Conservation (phyloP, 1,140 invertebrate genomes). For the Aphaenogaster rudis region DNA sequence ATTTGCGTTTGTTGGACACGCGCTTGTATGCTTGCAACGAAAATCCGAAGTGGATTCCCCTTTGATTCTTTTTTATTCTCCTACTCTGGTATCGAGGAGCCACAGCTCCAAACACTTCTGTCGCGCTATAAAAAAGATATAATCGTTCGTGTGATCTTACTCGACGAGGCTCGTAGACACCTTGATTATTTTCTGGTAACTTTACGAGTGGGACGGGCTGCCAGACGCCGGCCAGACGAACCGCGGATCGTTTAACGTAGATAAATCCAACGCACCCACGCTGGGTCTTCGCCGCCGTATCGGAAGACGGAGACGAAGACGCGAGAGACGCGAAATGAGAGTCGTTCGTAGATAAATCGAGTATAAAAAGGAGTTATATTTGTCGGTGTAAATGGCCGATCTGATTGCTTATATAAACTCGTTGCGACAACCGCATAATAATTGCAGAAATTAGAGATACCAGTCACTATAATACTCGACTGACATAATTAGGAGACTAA, state of each 20-base stretch:
- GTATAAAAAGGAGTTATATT: slow-evolving; percentile 38
- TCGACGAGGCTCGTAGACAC: slow-evolving; percentile 42
- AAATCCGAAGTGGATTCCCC: not conserved
- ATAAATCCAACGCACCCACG: slow-evolving; percentile 74
- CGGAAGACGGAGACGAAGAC: slow-evolving; percentile 18
- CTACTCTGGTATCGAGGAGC: not conserved
- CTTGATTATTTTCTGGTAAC: slow-evolving; percentile 68
- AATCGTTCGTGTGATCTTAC: slow-evolving; percentile 59
- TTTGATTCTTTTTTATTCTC: slow-evolving; percentile 15
- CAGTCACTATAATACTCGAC: not conserved
- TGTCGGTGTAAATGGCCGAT: slow-evolving; percentile 37
- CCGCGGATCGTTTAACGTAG: slow-evolving; percentile 63
- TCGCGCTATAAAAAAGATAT: slow-evolving; percentile 62
- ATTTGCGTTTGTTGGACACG: not conserved
- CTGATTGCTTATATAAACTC: slow-evolving; percentile 52
- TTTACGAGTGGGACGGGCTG: slow-evolving; percentile 71
- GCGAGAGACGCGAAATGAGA: slow-evolving; percentile 12
- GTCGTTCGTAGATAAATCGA: slow-evolving; percentile 39
- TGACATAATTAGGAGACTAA: not conserved
- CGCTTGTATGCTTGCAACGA: not conserved
- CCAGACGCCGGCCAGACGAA: slow-evolving; percentile 72
- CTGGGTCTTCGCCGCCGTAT: slow-evolving; percentile 47
- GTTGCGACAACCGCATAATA: slow-evolving; percentile 18
- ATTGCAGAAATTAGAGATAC: not conserved
- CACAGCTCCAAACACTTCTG: slow-evolving; percentile 15